Evolutionary conservation across 2,113 vertebrate genomes (phyloP).

Genomic region (Upupa epops): DNA sequence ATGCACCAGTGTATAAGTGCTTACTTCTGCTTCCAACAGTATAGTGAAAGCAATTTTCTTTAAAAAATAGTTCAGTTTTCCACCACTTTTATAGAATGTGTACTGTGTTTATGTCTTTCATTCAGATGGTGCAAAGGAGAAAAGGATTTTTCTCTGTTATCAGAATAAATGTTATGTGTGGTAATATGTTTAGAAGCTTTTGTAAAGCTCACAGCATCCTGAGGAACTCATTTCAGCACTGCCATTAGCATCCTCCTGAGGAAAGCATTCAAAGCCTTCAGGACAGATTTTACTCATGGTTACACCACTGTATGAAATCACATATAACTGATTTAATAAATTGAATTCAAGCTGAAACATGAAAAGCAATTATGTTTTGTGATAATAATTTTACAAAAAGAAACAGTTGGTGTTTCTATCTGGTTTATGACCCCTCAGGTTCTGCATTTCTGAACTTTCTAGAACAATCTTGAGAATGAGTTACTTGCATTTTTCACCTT

Average conservation of each 20-base stretch:
- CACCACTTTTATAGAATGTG: not conserved
- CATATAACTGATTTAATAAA: not conserved
- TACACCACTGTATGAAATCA: not conserved
- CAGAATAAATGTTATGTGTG: not conserved
- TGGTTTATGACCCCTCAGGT: not conserved
- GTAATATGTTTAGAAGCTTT: not conserved
- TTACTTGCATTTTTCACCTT: not conserved
- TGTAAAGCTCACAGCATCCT: not conserved
- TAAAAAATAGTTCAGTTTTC: not conserved
- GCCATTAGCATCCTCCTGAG: not conserved
- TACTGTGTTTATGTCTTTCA: not conserved
- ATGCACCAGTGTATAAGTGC: not conserved
- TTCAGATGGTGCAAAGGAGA: not conserved
- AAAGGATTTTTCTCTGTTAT: not conserved
- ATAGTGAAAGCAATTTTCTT: not conserved
- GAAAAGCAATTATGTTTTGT: not conserved
- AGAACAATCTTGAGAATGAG: not conserved
- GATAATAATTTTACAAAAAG: not conserved
- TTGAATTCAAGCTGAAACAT: not conserved
- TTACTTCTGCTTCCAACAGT: not conserved
- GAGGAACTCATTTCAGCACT: not conserved
- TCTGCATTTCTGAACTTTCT: not conserved
- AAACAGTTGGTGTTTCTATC: not conserved
- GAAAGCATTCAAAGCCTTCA: slow-evolving; percentile 2
- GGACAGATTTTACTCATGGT: not conserved